Percentiles rank a stretch among this genome's conserved stretches.
phyloP scores from a whole-genome alignment of 2,797 vertebrate genomes.

The Phylloscopus collybita region DNA sequence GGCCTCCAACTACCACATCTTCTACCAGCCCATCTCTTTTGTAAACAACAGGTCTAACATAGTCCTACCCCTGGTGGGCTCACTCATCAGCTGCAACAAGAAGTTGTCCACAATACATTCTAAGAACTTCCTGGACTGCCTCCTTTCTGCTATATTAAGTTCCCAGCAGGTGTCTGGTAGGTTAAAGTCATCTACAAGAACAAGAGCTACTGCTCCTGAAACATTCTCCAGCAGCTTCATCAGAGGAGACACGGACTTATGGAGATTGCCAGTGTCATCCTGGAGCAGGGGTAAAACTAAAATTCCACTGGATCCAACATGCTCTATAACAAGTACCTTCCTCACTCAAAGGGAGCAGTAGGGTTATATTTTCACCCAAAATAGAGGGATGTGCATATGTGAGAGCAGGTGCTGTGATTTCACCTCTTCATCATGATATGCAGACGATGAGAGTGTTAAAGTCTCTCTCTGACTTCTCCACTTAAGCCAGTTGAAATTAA shows the following conservation, averaged over 20 bases:
- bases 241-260: not conserved
- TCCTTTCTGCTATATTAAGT: too few species aligned
- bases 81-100: too few species aligned
- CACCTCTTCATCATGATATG: not conserved
- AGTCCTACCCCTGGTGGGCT: too few species aligned
- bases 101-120: too few species aligned
- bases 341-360: not conserved
- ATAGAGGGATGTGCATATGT: not conserved
- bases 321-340: not conserved
- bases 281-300: not conserved
- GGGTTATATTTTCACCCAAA: not conserved
- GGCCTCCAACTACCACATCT: too few species aligned
- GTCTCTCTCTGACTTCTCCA: not conserved
- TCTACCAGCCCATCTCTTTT: too few species aligned
- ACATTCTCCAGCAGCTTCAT: not conserved
- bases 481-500: conserved; percentile 29
- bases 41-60: too few species aligned
- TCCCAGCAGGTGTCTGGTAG: too few species aligned
- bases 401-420: not conserved
- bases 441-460: not conserved
- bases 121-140: too few species aligned
- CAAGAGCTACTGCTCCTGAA: too few species aligned
- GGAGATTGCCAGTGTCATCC: not conserved
- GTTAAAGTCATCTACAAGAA: too few species aligned
- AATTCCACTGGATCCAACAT: not conserved